Percentiles rank a stretch among this genome's conserved stretches.
These are phyloP conservation scores for Forficula auricularia DNA, from an alignment of 1,140 invertebrate genomes.

Conservation along the genomic window DNA sequence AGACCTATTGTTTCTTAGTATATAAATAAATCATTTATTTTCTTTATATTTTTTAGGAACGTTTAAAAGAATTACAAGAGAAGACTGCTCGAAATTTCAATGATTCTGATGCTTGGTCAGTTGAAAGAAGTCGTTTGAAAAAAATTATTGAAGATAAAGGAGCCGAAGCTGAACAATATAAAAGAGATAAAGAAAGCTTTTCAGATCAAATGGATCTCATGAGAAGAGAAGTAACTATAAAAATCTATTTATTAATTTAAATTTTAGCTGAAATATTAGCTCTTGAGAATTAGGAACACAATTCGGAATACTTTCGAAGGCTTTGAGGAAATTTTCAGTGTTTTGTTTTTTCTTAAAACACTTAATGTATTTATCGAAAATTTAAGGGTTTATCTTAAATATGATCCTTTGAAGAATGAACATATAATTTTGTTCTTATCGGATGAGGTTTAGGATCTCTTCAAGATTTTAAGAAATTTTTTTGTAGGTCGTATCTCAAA, in stretches of 20 bases:
- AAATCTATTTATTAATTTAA: conserved; percentile 15
- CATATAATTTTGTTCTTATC: no score
- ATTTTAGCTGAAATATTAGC: no score
- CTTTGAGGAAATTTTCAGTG: no score
- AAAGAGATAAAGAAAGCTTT: conserved; percentile 49
- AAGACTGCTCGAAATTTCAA: conserved; percentile 24
- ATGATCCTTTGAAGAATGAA: no score
- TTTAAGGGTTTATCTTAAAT: no score
- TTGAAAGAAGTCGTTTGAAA: conserved; percentile 46
- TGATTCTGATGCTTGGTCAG: conserved; percentile 27
- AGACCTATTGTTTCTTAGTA: neutral
- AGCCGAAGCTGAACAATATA: conserved; percentile 51
- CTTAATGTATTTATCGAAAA: no score
- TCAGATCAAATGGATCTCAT: conserved; percentile 49
- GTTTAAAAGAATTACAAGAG: conserved; percentile 45
- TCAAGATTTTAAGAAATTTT: no score
- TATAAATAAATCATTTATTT: conserved; percentile 1
- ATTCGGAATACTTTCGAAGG: no score
- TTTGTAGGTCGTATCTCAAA: no score
- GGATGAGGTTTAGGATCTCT: no score
- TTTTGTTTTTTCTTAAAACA: no score
- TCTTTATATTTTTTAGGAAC: conserved; percentile 31
- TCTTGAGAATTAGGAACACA: no score
- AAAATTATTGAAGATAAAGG: conserved; percentile 53
- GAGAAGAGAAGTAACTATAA: conserved; percentile 35